Conservation (phyloP, 2,888 invertebrate genomes). For the Cheilosia urbana region DNA sequence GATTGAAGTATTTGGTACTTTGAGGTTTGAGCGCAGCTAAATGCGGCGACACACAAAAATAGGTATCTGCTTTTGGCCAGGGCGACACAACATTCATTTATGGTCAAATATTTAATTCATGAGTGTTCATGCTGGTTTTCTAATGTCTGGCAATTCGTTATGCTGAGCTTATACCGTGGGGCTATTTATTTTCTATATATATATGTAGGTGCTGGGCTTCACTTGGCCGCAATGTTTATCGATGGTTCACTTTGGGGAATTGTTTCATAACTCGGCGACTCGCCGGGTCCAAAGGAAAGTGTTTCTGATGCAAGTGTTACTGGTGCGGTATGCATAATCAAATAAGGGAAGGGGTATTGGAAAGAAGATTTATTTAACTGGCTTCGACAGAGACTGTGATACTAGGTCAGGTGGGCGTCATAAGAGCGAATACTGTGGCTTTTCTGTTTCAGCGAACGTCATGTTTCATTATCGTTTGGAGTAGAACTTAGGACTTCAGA, state of each 20-base stretch:
- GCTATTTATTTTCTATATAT: constrained; percentile 1
- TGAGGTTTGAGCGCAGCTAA: not conserved
- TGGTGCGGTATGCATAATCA: constrained; percentile 22
- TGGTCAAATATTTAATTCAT: constrained; percentile 74
- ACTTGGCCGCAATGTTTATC: constrained; percentile 9
- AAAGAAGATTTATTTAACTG: constrained; percentile 60
- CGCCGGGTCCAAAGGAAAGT: constrained; percentile 26
- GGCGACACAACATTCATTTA: constrained; percentile 67
- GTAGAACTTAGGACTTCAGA: too few species aligned
- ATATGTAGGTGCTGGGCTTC: not conserved
- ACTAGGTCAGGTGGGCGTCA: too few species aligned
- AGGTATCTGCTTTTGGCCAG: constrained; percentile 53
- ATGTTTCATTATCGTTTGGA: too few species aligned
- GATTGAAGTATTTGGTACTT: constrained; percentile 46
- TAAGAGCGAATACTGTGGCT: too few species aligned
- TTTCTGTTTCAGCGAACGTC: too few species aligned
- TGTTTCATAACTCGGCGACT: constrained; percentile 21
- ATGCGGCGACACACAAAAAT: constrained; percentile 35
- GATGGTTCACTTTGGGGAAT: constrained; percentile 14
- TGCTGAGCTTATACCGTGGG: constrained; percentile 25
- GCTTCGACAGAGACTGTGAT: not conserved
- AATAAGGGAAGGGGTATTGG: constrained; percentile 63
- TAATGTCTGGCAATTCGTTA: constrained; percentile 71
- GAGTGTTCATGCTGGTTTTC: constrained; percentile 66
- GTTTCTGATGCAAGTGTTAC: constrained; percentile 40